Evolutionary conservation across 2,888 invertebrate genomes (phyloP).

Genomic region (Hydropsyche betteni): DNA sequence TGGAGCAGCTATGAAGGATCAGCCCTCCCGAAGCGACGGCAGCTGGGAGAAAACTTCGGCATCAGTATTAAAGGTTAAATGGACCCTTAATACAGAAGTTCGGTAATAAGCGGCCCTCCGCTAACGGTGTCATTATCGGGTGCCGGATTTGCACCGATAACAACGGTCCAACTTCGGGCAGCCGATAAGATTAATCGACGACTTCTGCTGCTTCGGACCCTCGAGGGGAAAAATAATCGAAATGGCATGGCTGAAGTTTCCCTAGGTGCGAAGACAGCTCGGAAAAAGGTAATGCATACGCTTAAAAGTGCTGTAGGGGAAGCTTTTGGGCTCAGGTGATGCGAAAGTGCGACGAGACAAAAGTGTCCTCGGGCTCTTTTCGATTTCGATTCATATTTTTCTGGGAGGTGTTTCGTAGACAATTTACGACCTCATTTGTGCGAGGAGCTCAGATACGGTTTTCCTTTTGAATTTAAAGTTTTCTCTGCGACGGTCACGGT

Average conservation of each 20-base stretch:
- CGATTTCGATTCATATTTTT: slow-evolving; percentile 33
- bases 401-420: slow-evolving; percentile 4
- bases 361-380: slow-evolving; percentile 7
- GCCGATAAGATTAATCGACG: background rate
- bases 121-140: slow-evolving; percentile 32
- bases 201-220: background rate
- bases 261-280: no score
- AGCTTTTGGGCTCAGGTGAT: background rate
- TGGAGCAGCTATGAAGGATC: no score
- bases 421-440: slow-evolving; percentile 36
- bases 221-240: background rate
- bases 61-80: slow-evolving; percentile 35
- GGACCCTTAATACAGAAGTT: slow-evolving; percentile 31
- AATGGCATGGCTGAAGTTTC: background rate
- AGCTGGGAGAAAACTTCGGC: slow-evolving; percentile 16
- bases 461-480: slow-evolving; percentile 18
- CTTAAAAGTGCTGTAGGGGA: background rate
- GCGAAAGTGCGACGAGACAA: background rate
- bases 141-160: slow-evolving; percentile 25
- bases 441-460: background rate
- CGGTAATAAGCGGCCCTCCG: slow-evolving; percentile 22
- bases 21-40: no score
- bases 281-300: slow-evolving; percentile 21
- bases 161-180: background rate
- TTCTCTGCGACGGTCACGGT: background rate